Percentiles rank a stretch among this genome's conserved stretches.
These are phyloP conservation scores for Scolopax bukidnonensis DNA, from an alignment of 2,797 vertebrate genomes.

Conservation along the genomic window DNA sequence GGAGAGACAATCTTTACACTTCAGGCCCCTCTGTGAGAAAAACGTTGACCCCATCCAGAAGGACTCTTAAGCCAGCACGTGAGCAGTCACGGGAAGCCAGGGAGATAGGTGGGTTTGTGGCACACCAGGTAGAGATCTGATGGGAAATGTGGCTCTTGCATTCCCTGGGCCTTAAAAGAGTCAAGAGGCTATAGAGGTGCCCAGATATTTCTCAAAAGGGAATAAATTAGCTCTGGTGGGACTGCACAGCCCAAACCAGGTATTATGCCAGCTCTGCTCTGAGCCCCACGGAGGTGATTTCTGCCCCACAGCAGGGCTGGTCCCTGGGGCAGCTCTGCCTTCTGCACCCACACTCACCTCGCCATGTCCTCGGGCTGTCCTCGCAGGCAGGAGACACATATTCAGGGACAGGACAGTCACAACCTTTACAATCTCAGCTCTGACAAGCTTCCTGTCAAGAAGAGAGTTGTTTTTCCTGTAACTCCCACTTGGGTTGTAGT, in stretches of 20 bases:
- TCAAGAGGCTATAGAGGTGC: neutral
- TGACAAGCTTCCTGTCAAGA: neutral
- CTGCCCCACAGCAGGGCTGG: neutral
- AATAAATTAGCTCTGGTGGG: neutral
- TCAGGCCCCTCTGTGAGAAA: neutral
- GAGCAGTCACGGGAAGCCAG: neutral
- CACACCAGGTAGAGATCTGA: neutral
- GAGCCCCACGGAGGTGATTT: neutral
- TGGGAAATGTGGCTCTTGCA: neutral
- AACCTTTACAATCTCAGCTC: neutral
- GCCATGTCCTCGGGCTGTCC: neutral
- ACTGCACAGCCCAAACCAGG: neutral
- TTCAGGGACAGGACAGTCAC: neutral
- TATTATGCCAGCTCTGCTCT: neutral
- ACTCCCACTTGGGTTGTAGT: neutral
- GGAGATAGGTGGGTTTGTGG: neutral
- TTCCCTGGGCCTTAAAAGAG: neutral
- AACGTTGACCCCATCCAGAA: neutral
- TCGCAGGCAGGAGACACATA: neutral
- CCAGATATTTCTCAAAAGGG: neutral
- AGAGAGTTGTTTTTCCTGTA: neutral
- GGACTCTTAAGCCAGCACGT: neutral
- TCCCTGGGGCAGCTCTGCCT: neutral
- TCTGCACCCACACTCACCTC: neutral
- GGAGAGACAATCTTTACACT: neutral